These are phyloP conservation scores for Hyla sarda DNA, from an alignment of 2,113 vertebrate species.

Conservation along the genomic window DNA sequence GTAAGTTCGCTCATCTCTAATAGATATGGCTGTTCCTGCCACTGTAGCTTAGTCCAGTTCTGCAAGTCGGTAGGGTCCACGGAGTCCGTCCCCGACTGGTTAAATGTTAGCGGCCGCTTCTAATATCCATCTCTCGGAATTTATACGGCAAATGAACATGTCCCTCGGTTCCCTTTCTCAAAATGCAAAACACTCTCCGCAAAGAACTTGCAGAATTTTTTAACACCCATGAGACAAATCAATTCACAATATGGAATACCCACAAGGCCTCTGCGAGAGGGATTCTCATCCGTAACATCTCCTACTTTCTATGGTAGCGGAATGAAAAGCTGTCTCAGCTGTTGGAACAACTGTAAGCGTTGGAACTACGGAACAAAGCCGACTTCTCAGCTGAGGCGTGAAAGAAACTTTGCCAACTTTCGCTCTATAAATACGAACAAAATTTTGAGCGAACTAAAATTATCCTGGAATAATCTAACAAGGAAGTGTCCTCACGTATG, in stretches of 20 bases:
- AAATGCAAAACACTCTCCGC: neutral
- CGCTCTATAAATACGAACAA: neutral
- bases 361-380: neutral
- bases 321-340: slow-evolving; percentile 14
- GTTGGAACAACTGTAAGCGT: neutral
- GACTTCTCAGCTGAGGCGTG: neutral
- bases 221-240: neutral
- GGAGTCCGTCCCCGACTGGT: neutral
- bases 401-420: slow-evolving; percentile 7
- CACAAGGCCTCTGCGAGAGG: neutral
- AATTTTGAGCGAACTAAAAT: neutral
- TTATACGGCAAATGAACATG: neutral
- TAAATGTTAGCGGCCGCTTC: too few relatives aligned
- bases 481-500: neutral
- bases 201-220: neutral
- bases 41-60: neutral
- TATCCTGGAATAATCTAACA: neutral
- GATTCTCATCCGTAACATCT: neutral
- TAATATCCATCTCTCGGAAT: neutral
- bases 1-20: too few relatives aligned
- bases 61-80: neutral
- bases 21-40: too few relatives aligned
- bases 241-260: neutral
- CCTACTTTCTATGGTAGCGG: neutral
- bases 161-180: neutral